Base-by-base conservation (phyloP, 1,140 invertebrate genomes). In the Heterodera schachtii region DNA sequence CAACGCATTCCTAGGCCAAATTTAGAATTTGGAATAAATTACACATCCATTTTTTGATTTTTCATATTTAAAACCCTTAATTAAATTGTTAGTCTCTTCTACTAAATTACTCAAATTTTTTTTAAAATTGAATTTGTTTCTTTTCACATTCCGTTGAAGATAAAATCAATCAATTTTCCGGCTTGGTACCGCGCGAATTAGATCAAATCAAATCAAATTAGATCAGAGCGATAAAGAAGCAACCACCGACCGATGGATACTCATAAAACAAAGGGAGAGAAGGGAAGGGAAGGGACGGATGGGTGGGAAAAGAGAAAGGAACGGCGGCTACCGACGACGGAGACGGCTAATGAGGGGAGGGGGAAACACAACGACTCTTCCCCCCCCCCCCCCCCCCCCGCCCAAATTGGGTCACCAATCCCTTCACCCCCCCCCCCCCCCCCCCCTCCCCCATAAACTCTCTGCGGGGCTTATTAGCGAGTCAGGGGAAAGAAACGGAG, bases 1-100 rank as follows among this genome's bases (percentile, higher is more conserved):
- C 8, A 89, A 73, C 13, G 85, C 71, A 75, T 86, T 85, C 31
- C 86, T 86, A 31, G 1, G 31, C 31, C 31, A 31, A 31, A 31
- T 31, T 57, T 78, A 85, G 75, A 21, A 64, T 43, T 43, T 43
- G 47, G 1, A 31, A 31, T 31, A 31, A 31, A 31, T 31, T 31
- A 31, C 31, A 31, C 31, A 31, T 31, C 31, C 31, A 31, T 31
- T 31, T 31, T 31, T 31, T 31, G 31, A 0, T 31, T 31, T 31
- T 31, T 31, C 0, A 31, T 0, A 0, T 31, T 31, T 31, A 31
- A 31, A 31, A 31, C 31, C 31, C 31, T 31, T 0, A 31, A 31
- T 31, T 31, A 31, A 31, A 31, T 31, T 31, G 31, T 31, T 31
- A 31, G 31, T 31, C 31, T 1, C 31, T 1, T 31, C 31, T 31